A percentile compares a stretch with the other conserved stretches of the same genome.
Conservation (phyloP, 2,797 vertebrate species). For the Falco rusticolus region DNA sequence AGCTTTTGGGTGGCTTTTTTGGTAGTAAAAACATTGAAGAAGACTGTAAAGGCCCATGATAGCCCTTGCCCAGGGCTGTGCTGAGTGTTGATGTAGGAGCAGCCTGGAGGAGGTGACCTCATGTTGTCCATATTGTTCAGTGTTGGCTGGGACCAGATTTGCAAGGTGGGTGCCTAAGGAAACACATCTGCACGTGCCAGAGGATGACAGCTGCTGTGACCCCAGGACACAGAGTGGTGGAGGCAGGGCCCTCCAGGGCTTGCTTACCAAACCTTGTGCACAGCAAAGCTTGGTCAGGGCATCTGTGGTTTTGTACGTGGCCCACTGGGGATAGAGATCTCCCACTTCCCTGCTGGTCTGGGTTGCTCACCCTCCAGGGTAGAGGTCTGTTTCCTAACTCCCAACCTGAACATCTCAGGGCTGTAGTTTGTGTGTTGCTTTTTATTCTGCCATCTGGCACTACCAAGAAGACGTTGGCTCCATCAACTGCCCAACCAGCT, state of each 20-base stretch:
- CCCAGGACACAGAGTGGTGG: not conserved
- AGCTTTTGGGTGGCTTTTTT: not conserved
- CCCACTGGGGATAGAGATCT: accelerated
- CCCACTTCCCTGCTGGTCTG: not conserved
- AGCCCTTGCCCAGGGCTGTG: not conserved
- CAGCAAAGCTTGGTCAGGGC: not conserved
- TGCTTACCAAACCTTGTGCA: not conserved
- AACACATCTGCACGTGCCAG: accelerated
- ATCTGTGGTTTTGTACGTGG: accelerated
- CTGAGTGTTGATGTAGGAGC: not conserved
- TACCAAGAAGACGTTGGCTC: not conserved
- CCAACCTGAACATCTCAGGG: not conserved
- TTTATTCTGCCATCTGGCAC: not conserved
- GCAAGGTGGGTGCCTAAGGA: not conserved
- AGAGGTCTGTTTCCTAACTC: not conserved
- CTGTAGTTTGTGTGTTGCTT: not conserved
- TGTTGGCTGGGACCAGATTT: not conserved
- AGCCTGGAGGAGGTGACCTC: not conserved
- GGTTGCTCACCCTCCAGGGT: not conserved
- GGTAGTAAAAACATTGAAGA: not conserved
- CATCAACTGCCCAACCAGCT: not conserved
- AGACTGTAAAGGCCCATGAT: not conserved
- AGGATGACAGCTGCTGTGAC: not conserved
- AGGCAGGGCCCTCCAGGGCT: not conserved
- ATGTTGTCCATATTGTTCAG: accelerated